Evolutionary conservation across 2,797 vertebrate species (phyloP).

Genomic region (Mus minutoides): DNA sequence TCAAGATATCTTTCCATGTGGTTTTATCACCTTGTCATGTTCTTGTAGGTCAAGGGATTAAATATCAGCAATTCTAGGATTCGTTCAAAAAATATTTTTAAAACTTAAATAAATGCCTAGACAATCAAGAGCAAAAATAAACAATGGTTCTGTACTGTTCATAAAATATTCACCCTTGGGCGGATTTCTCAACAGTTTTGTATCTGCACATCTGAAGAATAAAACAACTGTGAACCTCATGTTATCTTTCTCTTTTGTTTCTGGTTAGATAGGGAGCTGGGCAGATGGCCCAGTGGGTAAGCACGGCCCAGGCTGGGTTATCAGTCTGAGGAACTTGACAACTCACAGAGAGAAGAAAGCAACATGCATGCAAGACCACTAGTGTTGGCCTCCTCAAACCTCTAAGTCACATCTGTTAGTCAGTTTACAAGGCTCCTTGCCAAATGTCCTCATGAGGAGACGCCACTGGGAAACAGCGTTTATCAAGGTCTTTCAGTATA

Average conservation of each 20-base stretch:
- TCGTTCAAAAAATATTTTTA: not conserved
- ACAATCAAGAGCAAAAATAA: not conserved
- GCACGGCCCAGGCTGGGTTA: not conserved
- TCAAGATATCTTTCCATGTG: not conserved
- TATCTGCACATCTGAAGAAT: not conserved
- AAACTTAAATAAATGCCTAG: conserved; percentile 9
- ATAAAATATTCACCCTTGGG: not conserved
- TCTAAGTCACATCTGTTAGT: not conserved
- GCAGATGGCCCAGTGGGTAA: not conserved
- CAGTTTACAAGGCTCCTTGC: conserved; percentile 21
- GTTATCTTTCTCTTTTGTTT: not conserved
- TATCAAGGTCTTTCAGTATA: conserved; percentile 15
- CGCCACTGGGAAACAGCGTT: not conserved
- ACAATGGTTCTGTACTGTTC: not conserved
- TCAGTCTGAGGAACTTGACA: not conserved
- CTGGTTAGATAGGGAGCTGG: not conserved
- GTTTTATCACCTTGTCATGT: not conserved
- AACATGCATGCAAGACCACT: not conserved
- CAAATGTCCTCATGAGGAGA: not conserved
- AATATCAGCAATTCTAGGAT: not conserved
- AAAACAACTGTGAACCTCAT: not conserved
- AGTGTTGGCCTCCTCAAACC: not conserved
- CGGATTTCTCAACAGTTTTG: not conserved
- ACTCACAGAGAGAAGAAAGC: not conserved
- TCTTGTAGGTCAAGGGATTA: not conserved